Evolutionary conservation across 1,140 invertebrate species (phyloP).

Genomic region (Heliconius hermathena): DNA sequence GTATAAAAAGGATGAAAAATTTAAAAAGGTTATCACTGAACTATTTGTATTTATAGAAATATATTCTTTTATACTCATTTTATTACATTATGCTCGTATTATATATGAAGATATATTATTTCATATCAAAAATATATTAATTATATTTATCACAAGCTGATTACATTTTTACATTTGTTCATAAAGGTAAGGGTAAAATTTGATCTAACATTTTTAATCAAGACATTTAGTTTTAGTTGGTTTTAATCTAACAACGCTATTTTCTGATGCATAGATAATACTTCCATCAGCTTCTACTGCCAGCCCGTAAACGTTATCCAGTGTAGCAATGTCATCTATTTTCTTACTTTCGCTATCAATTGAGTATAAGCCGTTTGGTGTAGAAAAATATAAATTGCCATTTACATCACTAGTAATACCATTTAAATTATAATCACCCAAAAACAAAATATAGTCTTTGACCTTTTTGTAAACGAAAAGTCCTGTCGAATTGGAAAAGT

Average conservation of each 20-base stretch:
- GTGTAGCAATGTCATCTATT: conserved; percentile 33
- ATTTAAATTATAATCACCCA: conserved; percentile 54
- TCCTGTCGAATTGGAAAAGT: conserved; percentile 56
- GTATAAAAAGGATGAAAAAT: too few species aligned
- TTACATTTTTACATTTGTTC: neutral
- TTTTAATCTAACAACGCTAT: conserved; percentile 48
- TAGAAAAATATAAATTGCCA: conserved; percentile 59
- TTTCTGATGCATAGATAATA: conserved; percentile 50
- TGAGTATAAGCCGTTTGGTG: conserved; percentile 50
- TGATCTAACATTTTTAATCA: neutral
- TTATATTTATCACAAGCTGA: too few species aligned
- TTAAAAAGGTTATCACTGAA: too few species aligned
- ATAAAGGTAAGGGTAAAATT: neutral
- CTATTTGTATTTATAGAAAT: neutral
- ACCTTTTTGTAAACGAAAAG: conserved; percentile 44
- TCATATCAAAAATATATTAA: neutral
- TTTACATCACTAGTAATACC: conserved; percentile 52
- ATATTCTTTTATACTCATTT: too few species aligned
- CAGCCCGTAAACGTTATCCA: conserved; percentile 48
- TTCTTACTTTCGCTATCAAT: conserved; percentile 45
- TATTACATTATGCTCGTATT: neutral
- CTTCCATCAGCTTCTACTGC: conserved; percentile 50
- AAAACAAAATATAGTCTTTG: conserved; percentile 12
- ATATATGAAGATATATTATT: neutral
- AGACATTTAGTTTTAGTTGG: conserved; percentile 43